Base-by-base conservation (phyloP, 2,797 vertebrate species). In the Tympanoctomys barrerae region DNA sequence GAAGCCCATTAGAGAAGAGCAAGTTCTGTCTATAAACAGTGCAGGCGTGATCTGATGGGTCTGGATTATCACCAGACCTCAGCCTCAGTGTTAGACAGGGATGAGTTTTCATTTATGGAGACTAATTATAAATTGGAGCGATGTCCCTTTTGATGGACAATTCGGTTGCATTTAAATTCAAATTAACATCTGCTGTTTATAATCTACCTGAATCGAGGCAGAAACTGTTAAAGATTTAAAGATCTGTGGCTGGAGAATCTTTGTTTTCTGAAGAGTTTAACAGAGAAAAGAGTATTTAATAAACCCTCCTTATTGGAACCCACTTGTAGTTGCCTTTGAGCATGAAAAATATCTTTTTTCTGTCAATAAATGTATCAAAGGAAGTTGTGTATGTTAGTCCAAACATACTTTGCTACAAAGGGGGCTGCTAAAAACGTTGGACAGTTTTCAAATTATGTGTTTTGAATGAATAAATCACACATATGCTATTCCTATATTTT, bases 101-200 rank as follows among this genome's bases (percentile, higher is more conserved):
- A 90, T 92, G 59, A 64, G 68, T 96, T 97, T 90, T 95, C 90
- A 57, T 92, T 96, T 96, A 96, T 96, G 78, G 84, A 86, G 78
- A 78, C 87, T 96, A 90, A 95, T 96, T 97, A 89, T 97, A 96
- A 93, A 77, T 87, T 2, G n/a, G 62, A 62, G 59, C 11, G 2
- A 94, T 96, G 93, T 87, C 96, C 78, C 78, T 95, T 97, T 97
- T 97, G 97, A 97, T 92, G 97, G 97, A 97, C 91, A 96, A 97
- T 96, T 96, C 95, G 92, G 70, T 78, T 96, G 91, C 93, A 96
- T 96, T 97, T 97, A 97, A 93, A 97, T 97, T 97, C 95, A 97
- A 97, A 96, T 95, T 96, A 97, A 96, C 97, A 96, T 93, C 96
- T 97, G 97, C 82, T 97, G 91, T 97, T 97, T 97, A 88, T 96